A percentile compares a stretch with the other conserved stretches of the same genome.
Conservation (phyloP, 1,140 invertebrate species). For the Habropoda laboriosa region DNA sequence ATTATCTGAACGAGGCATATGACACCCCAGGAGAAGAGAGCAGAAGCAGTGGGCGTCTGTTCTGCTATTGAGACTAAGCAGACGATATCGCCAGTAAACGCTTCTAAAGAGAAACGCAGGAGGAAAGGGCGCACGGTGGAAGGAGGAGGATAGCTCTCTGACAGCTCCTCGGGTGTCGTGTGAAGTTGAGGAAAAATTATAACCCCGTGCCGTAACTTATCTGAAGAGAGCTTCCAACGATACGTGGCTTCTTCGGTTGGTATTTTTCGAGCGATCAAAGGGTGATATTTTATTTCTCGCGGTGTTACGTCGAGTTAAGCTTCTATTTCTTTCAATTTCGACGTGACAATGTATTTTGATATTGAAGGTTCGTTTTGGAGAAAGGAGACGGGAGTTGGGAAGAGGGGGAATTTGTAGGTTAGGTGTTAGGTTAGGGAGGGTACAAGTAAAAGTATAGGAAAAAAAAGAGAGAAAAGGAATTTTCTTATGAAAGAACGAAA, state of each 20-base stretch:
- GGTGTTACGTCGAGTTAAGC: too few species aligned
- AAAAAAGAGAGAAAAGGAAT: too few species aligned
- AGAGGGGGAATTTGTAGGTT: too few species aligned
- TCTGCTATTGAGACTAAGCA: constrained; percentile 70
- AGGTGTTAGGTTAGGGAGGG: too few species aligned
- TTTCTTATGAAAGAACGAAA: too few species aligned
- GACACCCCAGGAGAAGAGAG: constrained; percentile 57
- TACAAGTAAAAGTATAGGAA: too few species aligned
- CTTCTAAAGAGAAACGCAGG: constrained; percentile 21
- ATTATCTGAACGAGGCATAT: constrained; percentile 51
- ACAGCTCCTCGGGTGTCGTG: constrained; percentile 38
- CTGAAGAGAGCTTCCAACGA: background rate
- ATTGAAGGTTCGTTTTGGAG: too few species aligned
- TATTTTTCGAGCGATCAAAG: background rate
- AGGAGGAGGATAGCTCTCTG: background rate
- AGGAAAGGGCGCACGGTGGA: background rate
- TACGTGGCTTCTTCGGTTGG: background rate
- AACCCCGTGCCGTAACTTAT: background rate
- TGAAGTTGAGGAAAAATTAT: constrained; percentile 32
- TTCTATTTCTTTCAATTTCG: too few species aligned
- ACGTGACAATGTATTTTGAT: too few species aligned
- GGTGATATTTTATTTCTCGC: background rate
- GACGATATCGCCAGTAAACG: constrained; percentile 60
- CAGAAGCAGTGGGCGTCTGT: constrained; percentile 69
- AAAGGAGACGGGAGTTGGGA: too few species aligned